phyloP scores from a whole-genome alignment of 2,888 invertebrate species.

The Drosophila rellima region DNA sequence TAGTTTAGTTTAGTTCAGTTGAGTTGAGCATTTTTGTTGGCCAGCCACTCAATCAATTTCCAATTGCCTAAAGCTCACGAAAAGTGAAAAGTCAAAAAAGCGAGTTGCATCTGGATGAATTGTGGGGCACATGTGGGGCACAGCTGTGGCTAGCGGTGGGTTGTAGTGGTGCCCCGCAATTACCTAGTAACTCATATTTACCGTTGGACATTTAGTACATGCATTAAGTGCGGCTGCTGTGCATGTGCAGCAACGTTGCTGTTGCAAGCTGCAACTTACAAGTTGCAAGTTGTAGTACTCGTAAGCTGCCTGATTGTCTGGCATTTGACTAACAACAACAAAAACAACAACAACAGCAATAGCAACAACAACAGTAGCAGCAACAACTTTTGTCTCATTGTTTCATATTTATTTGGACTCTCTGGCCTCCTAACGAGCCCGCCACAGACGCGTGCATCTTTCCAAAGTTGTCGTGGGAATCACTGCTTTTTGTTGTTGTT shows the following conservation, averaged over 20 bases:
- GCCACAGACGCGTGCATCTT: constrained; percentile 71
- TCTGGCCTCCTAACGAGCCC: constrained; percentile 69
- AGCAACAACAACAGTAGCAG: constrained; percentile 32
- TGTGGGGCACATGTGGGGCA: constrained; percentile 58
- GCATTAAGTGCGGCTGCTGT: constrained; percentile 73
- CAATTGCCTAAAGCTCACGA: constrained; percentile 61
- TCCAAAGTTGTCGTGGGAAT: constrained; percentile 73
- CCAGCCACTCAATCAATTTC: constrained; percentile 74
- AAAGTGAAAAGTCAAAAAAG: constrained; percentile 77
- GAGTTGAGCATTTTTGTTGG: constrained; percentile 17
- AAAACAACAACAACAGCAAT: constrained; percentile 36
- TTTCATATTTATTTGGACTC: constrained; percentile 79
- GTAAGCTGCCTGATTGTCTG: constrained; percentile 57
- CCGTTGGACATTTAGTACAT: constrained; percentile 78
- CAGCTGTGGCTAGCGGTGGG: constrained; percentile 12
- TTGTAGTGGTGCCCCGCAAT: constrained; percentile 64
- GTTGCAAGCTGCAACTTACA: constrained; percentile 25
- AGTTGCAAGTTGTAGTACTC: constrained; percentile 40
- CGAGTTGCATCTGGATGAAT: constrained; percentile 42
- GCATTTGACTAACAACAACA: constrained; percentile 46
- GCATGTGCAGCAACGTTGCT: constrained; percentile 56
- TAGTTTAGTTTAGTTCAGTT: constrained; percentile 16
- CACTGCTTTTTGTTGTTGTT: constrained; percentile 49
- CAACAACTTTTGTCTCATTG: constrained; percentile 71
- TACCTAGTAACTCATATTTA: constrained; percentile 81